Evolutionary conservation across 1,140 invertebrate genomes (phyloP).

Genomic region (Araneus ventricosus): DNA sequence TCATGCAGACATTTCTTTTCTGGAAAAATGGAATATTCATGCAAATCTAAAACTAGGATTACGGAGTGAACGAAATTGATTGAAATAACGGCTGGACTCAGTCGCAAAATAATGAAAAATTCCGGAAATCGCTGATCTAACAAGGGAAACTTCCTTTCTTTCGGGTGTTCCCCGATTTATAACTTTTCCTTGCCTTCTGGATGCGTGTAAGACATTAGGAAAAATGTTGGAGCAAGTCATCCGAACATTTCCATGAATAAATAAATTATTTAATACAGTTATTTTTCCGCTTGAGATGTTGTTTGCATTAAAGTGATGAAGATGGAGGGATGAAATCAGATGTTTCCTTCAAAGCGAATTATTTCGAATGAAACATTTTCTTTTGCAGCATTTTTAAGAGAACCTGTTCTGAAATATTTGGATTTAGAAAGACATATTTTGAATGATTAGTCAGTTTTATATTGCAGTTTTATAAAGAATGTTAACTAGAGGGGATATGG

Average conservation of each 20-base stretch:
- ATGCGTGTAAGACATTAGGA: not conserved
- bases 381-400: not conserved
- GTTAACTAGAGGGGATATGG: too few relatives aligned
- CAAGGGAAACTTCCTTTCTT: not conserved
- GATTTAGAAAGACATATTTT: too few relatives aligned
- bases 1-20: conserved; percentile 33
- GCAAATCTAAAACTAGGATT: conserved; percentile 50
- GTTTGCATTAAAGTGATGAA: not conserved
- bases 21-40: conserved; percentile 60
- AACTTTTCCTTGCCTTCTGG: not conserved
- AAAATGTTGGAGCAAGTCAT: conserved; percentile 15
- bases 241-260: conserved; percentile 26
- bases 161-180: not conserved
- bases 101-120: conserved; percentile 37
- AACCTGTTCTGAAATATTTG: too few relatives aligned
- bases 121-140: conserved; percentile 1
- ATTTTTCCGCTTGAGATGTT: not conserved
- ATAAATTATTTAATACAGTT: not conserved
- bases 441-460: too few relatives aligned
- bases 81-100: conserved; percentile 18
- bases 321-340: not conserved
- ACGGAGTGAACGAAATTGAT: conserved; percentile 23
- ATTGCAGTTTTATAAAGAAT: too few relatives aligned
- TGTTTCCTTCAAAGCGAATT: not conserved
- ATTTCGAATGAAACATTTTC: not conserved